Conservation (phyloP, 1,140 invertebrate genomes). For the Brachionus rubens region DNA sequence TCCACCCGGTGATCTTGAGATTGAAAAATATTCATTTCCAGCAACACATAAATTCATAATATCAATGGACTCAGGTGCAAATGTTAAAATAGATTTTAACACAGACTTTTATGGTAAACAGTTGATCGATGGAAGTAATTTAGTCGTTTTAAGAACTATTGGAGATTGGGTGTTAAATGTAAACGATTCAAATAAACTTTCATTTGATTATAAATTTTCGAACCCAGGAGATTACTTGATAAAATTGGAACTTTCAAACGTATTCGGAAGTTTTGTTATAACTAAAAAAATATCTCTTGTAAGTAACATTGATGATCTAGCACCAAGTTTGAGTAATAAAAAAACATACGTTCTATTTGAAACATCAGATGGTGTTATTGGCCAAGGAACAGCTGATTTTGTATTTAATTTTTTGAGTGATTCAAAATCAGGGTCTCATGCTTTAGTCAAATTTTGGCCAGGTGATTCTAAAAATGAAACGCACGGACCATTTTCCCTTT, state of each 20-base stretch:
- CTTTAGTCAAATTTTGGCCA: slow-evolving; percentile 10
- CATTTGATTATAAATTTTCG: not conserved
- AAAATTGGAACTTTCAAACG: not conserved
- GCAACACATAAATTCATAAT: not conserved
- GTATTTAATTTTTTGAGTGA: not conserved
- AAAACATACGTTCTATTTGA: not conserved
- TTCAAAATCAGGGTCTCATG: not conserved
- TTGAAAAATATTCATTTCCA: not conserved
- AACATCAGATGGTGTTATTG: not conserved
- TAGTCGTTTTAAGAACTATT: not conserved
- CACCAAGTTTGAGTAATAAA: not conserved
- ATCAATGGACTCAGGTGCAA: slow-evolving; percentile 19
- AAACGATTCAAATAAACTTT: not conserved
- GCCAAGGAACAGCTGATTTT: slow-evolving; percentile 9
- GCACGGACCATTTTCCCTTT: not conserved
- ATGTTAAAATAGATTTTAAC: slow-evolving; percentile 2
- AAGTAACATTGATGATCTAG: not conserved
- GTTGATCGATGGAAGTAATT: not conserved
- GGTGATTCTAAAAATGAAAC: not conserved
- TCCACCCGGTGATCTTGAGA: not conserved
- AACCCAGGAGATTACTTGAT: slow-evolving; percentile 30
- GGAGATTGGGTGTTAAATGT: not conserved
- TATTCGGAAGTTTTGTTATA: not conserved
- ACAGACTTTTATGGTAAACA: not conserved
- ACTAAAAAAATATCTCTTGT: not conserved